phyloP scores from a whole-genome alignment of 2,888 invertebrate genomes.

The Troilus luridus region DNA sequence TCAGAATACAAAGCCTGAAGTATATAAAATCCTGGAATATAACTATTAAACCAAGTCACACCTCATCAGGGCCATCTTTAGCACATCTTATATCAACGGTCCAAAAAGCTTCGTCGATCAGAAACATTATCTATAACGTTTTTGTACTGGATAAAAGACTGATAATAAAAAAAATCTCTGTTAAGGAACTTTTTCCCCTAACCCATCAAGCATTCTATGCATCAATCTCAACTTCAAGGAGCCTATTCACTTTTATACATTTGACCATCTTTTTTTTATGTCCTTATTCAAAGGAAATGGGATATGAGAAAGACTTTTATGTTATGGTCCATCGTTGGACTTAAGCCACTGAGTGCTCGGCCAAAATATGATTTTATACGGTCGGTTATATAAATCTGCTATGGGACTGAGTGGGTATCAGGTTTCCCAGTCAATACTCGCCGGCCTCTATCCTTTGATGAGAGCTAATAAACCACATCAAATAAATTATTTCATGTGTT shows the following conservation, averaged over 20 bases:
- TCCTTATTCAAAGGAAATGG: neutral
- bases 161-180: too few relatives aligned
- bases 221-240: neutral
- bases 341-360: conserved; percentile 4
- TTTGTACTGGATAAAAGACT: too few relatives aligned
- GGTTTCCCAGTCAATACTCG: neutral
- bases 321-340: conserved; percentile 21
- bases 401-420: neutral
- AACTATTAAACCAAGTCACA: too few relatives aligned
- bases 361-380: conserved; percentile 40
- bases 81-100: too few relatives aligned
- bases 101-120: too few relatives aligned
- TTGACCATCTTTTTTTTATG: neutral
- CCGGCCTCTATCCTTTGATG: neutral
- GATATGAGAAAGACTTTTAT: conserved; percentile 22
- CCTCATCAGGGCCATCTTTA: too few relatives aligned
- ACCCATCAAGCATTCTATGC: neutral
- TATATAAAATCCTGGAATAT: too few relatives aligned
- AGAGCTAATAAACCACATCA: neutral
- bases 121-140: too few relatives aligned
- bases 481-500: neutral
- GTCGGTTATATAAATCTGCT: neutral
- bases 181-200: neutral
- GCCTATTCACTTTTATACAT: conserved; percentile 4
- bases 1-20: too few relatives aligned